Conservation (phyloP, 2,888 invertebrate species). For the Clitarchus hookeri region DNA sequence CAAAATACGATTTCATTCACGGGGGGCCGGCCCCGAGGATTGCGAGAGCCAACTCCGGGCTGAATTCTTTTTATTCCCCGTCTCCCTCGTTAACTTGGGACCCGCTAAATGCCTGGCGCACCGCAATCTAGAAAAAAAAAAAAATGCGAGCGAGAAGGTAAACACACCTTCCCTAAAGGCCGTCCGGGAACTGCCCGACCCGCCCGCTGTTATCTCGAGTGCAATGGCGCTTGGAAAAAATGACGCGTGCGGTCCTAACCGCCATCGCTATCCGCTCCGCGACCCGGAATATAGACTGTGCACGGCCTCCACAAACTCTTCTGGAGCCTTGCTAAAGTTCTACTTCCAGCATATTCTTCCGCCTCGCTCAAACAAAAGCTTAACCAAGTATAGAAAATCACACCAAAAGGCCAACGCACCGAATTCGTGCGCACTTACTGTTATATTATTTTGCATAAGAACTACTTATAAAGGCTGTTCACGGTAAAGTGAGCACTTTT, state of each 20-base stretch:
- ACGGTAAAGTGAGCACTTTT: too few relatives aligned
- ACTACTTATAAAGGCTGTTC: too few relatives aligned
- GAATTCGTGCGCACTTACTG: too few relatives aligned
- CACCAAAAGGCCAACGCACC: too few relatives aligned
- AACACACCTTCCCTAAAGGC: not conserved
- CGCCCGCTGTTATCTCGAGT: not conserved
- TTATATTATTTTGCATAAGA: too few relatives aligned
- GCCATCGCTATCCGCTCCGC: not conserved
- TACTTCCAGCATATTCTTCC: too few relatives aligned
- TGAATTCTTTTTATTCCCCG: not conserved
- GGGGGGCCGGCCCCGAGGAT: not conserved
- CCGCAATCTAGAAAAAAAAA: conserved; percentile 5
- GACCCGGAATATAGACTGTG: too few relatives aligned
- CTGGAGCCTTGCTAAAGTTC: too few relatives aligned
- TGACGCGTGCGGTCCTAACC: not conserved
- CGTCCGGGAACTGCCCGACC: not conserved
- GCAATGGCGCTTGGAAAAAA: not conserved
- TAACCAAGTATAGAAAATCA: too few relatives aligned
- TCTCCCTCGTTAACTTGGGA: conserved; percentile 4
- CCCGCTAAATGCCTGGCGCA: conserved; percentile 9
- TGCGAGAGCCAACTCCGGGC: not conserved
- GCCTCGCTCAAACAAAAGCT: too few relatives aligned
- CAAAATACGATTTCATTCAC: conserved; percentile 10
- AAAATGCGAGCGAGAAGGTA: not conserved
- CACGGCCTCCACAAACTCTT: too few relatives aligned